phyloP scores from a whole-genome alignment of 92 coral and sea anemone genomes.

The Porites divaricata region DNA sequence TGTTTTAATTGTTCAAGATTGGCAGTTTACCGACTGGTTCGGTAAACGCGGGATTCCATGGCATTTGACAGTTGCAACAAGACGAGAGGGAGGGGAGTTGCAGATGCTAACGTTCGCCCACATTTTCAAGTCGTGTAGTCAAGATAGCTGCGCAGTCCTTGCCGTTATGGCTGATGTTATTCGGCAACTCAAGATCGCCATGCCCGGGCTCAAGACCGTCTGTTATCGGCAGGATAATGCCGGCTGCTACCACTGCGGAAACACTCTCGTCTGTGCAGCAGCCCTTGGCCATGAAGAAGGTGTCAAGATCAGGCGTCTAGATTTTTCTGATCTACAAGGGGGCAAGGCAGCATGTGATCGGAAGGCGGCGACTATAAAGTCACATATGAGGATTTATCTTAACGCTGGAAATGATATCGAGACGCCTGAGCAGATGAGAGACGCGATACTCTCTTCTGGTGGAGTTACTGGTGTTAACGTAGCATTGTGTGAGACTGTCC shows the following conservation, averaged over 20 bases:
- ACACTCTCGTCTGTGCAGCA: slow-evolving; percentile 19
- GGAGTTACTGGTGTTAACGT: too few relatives aligned
- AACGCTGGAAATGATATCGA: too few relatives aligned
- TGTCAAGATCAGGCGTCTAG: slow-evolving; percentile 32
- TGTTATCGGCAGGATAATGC: slow-evolving; percentile 38
- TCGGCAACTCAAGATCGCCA: slow-evolving; percentile 12
- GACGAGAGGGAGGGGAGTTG: slow-evolving; percentile 15
- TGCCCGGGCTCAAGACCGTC: slow-evolving; percentile 11
- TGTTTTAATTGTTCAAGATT: background rate
- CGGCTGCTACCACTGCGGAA: slow-evolving; percentile 31
- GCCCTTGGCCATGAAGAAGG: slow-evolving; percentile 34
- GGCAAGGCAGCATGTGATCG: too few relatives aligned
- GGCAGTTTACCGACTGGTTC: slow-evolving; percentile 21
- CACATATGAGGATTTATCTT: too few relatives aligned
- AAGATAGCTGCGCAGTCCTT: slow-evolving; percentile 37
- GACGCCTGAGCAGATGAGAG: too few relatives aligned
- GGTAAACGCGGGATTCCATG: slow-evolving; percentile 45
- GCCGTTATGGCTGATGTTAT: slow-evolving; percentile 46
- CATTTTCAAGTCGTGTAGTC: slow-evolving; percentile 37
- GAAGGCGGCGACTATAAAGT: too few relatives aligned
- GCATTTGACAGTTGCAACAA: slow-evolving; percentile 50
- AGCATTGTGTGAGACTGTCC: too few relatives aligned
- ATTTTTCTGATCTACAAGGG: slow-evolving; percentile 56
- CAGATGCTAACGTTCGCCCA: slow-evolving; percentile 31
- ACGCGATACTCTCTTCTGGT: too few relatives aligned